Evolutionary conservation across 2,888 invertebrate genomes (phyloP), one percentile per base, ranked within the genome.

Genomic region (Protophormia terraenovae): DNA sequence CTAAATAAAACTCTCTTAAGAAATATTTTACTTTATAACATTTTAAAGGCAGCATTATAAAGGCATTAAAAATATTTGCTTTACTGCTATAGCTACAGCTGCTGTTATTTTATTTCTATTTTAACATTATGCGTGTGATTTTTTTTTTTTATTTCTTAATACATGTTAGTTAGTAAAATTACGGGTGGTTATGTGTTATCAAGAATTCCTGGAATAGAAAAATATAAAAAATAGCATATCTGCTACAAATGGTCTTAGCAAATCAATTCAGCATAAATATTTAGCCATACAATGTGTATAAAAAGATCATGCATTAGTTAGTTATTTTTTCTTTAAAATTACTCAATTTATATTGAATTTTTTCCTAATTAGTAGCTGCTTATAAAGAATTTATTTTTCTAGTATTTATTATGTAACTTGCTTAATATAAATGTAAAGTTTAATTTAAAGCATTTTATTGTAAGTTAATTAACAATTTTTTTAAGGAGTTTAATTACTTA

Each of bases 61-160:
- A 4, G n/a, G 41, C 10, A 8, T 2, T 12, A 35, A 41, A 41
- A 14, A 41, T 41, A n/a, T 41, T 41, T 14, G 41, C 50, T 50
- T 1, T 16, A 76, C 69, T 55, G 16, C 4, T 3, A 32, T 67
- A 67, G 75, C 38, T 53, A 45, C 50, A 27, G 45, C 29, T 19
- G 6, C 16, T 66, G 38, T 3, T 67, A 32, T 2, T 45, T 24
- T 53, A 8, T n/a, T 53, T 53, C n/a, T 10, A 55, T 35, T 6
- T 10, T 22, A 41, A 41, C 41, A 41, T 29, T n/a, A 75, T 81
- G 81, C 69, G 81, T 81, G 60, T 62, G 55, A 82, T 45, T 76
- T 76, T n/a, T n/a, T n/a, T n/a, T n/a, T n/a, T n/a, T 58, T 32
- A 41, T 75, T 69, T 50, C 81, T 62, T 62, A 75, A 81, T 69